Percentiles rank a stretch among this genome's conserved stretches.
Evolutionary conservation across 2,113 vertebrate genomes (phyloP).

Genomic region (Corythornis madagascariensis): DNA sequence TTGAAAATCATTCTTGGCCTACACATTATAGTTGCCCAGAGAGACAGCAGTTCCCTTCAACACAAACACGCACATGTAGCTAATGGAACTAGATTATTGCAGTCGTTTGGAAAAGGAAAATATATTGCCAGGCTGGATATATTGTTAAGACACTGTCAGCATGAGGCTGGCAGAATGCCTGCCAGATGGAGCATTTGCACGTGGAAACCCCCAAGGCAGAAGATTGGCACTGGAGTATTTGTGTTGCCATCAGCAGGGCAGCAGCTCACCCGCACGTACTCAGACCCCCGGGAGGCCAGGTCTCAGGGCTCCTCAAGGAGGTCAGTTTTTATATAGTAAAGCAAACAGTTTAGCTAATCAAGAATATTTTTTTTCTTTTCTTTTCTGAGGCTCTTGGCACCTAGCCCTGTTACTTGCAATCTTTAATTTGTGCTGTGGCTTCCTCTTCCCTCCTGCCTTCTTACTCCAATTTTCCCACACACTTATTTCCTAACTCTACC

Average conservation of each 20-base stretch:
- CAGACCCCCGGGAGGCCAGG: slow-evolving; percentile 45
- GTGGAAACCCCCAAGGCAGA: slow-evolving; percentile 7
- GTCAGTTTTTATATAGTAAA: slow-evolving; percentile 73
- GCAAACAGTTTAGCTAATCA: slow-evolving; percentile 71
- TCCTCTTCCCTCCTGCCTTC: slow-evolving; percentile 58
- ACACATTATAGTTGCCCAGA: neutral
- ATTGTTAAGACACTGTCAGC: neutral
- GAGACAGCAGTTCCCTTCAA: neutral
- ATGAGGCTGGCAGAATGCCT: neutral
- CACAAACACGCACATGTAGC: neutral
- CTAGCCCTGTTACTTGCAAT: slow-evolving; percentile 51
- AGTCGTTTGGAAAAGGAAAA: neutral
- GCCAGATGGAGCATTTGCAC: slow-evolving; percentile 22
- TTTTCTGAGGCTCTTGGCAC: slow-evolving; percentile 61
- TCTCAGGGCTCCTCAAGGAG: slow-evolving; percentile 22
- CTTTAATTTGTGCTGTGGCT: slow-evolving; percentile 67
- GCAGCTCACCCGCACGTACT: slow-evolving; percentile 46
- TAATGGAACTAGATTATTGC: neutral
- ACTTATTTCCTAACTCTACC: slow-evolving; percentile 39
- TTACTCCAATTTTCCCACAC: slow-evolving; percentile 65
- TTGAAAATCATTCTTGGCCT: neutral
- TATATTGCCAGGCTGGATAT: neutral
- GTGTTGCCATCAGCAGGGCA: slow-evolving; percentile 12
- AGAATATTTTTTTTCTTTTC: slow-evolving; percentile 9
- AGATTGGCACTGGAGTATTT: neutral